Evolutionary conservation across 2,113 vertebrate genomes (phyloP).

Genomic region (Bungarus multicinctus): DNA sequence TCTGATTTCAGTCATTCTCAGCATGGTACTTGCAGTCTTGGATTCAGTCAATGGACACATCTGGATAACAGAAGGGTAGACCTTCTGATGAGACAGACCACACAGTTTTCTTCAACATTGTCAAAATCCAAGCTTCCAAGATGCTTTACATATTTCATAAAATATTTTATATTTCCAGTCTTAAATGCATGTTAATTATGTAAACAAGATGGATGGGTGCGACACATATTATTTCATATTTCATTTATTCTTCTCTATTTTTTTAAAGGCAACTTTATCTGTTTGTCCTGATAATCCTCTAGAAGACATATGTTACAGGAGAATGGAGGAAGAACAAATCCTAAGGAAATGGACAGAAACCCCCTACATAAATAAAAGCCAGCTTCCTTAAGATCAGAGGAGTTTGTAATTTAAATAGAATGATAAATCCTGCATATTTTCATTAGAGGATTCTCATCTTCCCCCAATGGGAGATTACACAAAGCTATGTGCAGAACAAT

Average conservation of each 20-base stretch:
- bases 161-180: constrained; percentile 1
- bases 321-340: constrained; percentile 42
- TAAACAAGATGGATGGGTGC: constrained; percentile 30
- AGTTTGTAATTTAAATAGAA: constrained; percentile 64
- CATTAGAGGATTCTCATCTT: constrained; percentile 56
- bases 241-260: background rate
- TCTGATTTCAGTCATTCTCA: constrained; percentile 96
- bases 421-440: constrained; percentile 61
- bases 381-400: constrained; percentile 4
- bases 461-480: constrained; percentile 63
- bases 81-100: constrained; percentile 50
- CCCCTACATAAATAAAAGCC: constrained; percentile 14
- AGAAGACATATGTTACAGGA: constrained; percentile 30
- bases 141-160: constrained; percentile 4
- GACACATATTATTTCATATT: constrained; percentile 41
- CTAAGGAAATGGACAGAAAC: constrained; percentile 5
- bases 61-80: constrained; percentile 78
- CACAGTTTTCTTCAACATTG: constrained; percentile 15
- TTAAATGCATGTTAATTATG: constrained; percentile 18
- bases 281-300: background rate
- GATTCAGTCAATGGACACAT: constrained; percentile 81
- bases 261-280: constrained; percentile 27
- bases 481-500: constrained; percentile 65
- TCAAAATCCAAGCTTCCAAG: background rate
- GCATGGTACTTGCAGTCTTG: constrained; percentile 79